Conservation (phyloP, 1,140 invertebrate genomes). For the Tribolium castaneum region DNA sequence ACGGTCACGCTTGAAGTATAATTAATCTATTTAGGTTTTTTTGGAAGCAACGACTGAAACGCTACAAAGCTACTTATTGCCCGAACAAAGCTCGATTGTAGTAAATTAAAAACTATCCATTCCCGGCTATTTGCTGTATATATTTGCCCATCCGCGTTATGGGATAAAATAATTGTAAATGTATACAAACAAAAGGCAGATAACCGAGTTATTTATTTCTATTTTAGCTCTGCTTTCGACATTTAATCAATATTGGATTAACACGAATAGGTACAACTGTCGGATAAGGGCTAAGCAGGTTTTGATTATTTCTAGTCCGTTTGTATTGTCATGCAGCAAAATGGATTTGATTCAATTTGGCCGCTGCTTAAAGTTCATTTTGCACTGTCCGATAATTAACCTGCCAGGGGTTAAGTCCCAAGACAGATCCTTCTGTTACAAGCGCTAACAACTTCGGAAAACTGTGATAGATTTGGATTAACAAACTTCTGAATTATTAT, state of each 20-base stretch:
- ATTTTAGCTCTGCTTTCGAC: neutral
- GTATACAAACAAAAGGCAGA: neutral
- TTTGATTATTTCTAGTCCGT: too few relatives aligned
- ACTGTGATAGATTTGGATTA: conserved; percentile 35
- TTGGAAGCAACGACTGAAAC: neutral
- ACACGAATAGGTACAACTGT: neutral
- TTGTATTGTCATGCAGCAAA: too few relatives aligned
- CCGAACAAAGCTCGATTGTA: neutral
- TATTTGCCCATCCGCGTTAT: too few relatives aligned
- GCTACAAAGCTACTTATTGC: neutral
- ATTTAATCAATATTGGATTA: neutral
- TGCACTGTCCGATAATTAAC: conserved; percentile 10
- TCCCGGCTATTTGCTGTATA: too few relatives aligned
- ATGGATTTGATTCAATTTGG: neutral
- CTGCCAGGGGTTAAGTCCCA: conserved; percentile 5
- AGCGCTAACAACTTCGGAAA: conserved; percentile 27
- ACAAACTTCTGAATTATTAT: conserved; percentile 31
- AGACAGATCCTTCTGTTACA: conserved; percentile 3
- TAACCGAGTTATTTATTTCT: neutral
- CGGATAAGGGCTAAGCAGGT: too few relatives aligned
- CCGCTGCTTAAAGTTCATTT: neutral
- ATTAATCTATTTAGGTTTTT: conserved; percentile 9
- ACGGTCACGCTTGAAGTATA: conserved; percentile 18
- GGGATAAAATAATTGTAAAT: neutral
- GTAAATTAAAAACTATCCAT: neutral